These are phyloP conservation scores for Heliconius eleuchia DNA, from an alignment of 1,140 invertebrate genomes.

Conservation along the genomic window DNA sequence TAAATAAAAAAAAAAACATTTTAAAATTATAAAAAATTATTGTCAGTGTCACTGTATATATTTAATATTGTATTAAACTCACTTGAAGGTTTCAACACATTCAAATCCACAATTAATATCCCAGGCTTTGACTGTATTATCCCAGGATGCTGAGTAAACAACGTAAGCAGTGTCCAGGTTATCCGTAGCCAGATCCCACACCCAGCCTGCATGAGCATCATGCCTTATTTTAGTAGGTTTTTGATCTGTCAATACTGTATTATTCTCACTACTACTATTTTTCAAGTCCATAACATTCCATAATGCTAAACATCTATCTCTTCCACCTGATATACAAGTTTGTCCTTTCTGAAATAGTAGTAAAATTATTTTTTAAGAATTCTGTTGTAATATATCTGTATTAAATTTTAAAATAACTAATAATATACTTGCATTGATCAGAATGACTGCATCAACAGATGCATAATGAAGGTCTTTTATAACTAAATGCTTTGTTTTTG, in stretches of 20 bases:
- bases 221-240: slow-evolving; percentile 58
- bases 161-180: slow-evolving; percentile 52
- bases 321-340: slow-evolving; percentile 73
- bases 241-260: slow-evolving; percentile 44
- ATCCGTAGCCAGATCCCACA: slow-evolving; percentile 74
- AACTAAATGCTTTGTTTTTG: slow-evolving; percentile 66
- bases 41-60: neutral
- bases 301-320: slow-evolving; percentile 70
- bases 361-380: neutral
- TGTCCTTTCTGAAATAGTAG: slow-evolving; percentile 60
- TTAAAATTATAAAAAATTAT: no score
- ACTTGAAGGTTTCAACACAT: slow-evolving; percentile 67
- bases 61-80: slow-evolving; percentile 33
- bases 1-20: no score
- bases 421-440: slow-evolving; percentile 71
- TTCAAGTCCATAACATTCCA: slow-evolving; percentile 63
- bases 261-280: slow-evolving; percentile 40
- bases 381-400: neutral
- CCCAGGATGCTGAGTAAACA: slow-evolving; percentile 78
- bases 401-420: neutral
- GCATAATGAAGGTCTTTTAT: slow-evolving; percentile 76
- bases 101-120: slow-evolving; percentile 63
- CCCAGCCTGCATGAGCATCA: slow-evolving; percentile 75
- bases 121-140: slow-evolving; percentile 78
- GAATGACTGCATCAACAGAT: slow-evolving; percentile 74